These are phyloP conservation scores for Melanostoma mellinum DNA, from an alignment of 2,888 invertebrate genomes.

Conservation along the genomic window DNA sequence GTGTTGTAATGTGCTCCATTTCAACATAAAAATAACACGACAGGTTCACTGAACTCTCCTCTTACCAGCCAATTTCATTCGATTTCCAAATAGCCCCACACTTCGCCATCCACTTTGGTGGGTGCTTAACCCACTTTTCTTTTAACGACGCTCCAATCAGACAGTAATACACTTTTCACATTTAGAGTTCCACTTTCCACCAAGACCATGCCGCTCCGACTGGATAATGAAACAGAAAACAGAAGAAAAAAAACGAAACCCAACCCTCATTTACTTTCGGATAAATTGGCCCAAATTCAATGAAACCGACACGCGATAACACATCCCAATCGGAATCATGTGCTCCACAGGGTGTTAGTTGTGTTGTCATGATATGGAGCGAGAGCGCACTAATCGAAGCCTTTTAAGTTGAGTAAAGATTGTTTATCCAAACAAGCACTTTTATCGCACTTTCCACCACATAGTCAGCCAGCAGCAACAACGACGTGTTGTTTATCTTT, in stretches of 20 bases:
- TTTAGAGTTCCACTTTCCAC: conserved; percentile 20
- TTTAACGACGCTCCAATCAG: conserved; percentile 17
- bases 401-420: conserved; percentile 43
- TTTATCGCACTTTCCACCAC: conserved; percentile 47
- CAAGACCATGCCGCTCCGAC: neutral
- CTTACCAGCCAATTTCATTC: conserved; percentile 1
- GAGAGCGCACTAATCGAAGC: conserved; percentile 47
- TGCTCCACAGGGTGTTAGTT: conserved; percentile 23
- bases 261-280: conserved; percentile 31
- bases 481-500: conserved; percentile 6
- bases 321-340: conserved; percentile 29
- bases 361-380: conserved; percentile 38
- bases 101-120: conserved; percentile 26
- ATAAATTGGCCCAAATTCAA: conserved; percentile 66
- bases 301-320: conserved; percentile 62
- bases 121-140: conserved; percentile 53
- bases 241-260: conserved; percentile 1
- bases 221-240: neutral
- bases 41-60: conserved; percentile 41
- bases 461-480: neutral
- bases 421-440: conserved; percentile 36
- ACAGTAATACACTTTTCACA: conserved; percentile 29
- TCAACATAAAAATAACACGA: conserved; percentile 7
- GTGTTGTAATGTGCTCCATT: neutral
- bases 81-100: conserved; percentile 14